Evolutionary conservation across 1,140 invertebrate species (phyloP), one percentile per base, ranked within the genome.

Genomic region (Heliconius melpomene): DNA sequence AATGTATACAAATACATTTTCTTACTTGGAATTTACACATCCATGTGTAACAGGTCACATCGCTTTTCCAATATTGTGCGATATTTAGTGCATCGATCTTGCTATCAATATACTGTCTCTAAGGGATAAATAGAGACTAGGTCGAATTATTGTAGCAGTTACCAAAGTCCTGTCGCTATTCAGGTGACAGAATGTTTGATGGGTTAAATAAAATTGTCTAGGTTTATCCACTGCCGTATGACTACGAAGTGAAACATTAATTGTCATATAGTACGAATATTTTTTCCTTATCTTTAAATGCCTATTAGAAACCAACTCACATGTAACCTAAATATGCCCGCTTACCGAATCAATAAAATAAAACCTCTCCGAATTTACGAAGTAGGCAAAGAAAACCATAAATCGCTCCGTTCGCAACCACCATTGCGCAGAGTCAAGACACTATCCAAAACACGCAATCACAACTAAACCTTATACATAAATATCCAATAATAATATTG

Each of bases 401-500:
- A 54, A n/a, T 60, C n/a, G 9, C 2, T 60, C 57, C 23, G 9
- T 23, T 60, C 57, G 0, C 9, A 5, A n/a, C 60, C 3, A 66
- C 26, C 3, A 7, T 29, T 26, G 7, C 23, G 60, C 26, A 26
- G 11, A 66, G 11, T 66, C 9, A 23, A 46, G n/a, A 26, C 60
- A 66, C 5, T 26, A 16, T 26, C 26, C 23, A 29, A 20, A 66
- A 29, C 13, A 11, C 26, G 60, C 13, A 26, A 66, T 66, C 26
- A 7, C 23, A 11, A 26, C 1, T 29, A 16, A 66, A 66, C 13
- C 3, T 3, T 26, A 26, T 13, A 23, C 26, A 66, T 3, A 26
- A 66, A 66, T 26, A 66, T 6, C 60, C 26, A 29, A 66, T 66
- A 66, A 66, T 29, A 66, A 66, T 66, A 66, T 29, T 66, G 60